Percentiles rank a stretch among this genome's conserved stretches.
Conservation (phyloP, 1,140 invertebrate species). For the Batillaria attramentaria region DNA sequence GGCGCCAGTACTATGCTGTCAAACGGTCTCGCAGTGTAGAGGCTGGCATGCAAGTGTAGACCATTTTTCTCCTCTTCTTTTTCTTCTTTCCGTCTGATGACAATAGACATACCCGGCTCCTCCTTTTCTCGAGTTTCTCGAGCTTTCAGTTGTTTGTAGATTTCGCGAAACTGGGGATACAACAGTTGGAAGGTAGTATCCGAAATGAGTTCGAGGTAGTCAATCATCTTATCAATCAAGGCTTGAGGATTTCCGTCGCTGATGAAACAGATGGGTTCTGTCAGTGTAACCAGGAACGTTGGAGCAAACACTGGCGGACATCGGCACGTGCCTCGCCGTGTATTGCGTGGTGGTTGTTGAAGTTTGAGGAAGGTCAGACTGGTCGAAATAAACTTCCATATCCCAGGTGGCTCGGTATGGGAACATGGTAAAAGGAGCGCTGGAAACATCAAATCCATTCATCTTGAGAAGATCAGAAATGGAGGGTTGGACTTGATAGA, state of each 20-base stretch:
- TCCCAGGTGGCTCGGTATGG: neutral
- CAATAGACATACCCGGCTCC: too few species aligned
- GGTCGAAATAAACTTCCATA: conserved; percentile 2
- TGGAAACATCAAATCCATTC: neutral
- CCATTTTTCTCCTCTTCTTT: neutral
- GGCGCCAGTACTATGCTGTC: conserved; percentile 21
- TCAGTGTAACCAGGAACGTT: neutral
- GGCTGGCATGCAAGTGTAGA: neutral
- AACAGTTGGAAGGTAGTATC: neutral
- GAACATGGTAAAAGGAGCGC: too few species aligned
- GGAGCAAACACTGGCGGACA: neutral
- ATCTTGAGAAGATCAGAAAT: neutral
- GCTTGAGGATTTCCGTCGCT: conserved; percentile 7
- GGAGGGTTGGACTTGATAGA: neutral
- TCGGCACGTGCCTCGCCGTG: neutral
- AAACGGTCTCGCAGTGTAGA: neutral
- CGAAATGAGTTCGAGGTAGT: conserved; percentile 13
- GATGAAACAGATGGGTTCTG: neutral
- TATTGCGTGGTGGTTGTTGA: neutral
- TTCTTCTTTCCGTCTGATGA: neutral
- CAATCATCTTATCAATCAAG: conserved; percentile 11
- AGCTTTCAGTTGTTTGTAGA: neutral
- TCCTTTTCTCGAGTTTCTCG: too few species aligned
- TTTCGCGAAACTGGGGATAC: neutral
- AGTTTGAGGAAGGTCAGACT: neutral